Base-by-base conservation (phyloP, 2,113 vertebrate genomes). In the Odobenus rosmarus region DNA sequence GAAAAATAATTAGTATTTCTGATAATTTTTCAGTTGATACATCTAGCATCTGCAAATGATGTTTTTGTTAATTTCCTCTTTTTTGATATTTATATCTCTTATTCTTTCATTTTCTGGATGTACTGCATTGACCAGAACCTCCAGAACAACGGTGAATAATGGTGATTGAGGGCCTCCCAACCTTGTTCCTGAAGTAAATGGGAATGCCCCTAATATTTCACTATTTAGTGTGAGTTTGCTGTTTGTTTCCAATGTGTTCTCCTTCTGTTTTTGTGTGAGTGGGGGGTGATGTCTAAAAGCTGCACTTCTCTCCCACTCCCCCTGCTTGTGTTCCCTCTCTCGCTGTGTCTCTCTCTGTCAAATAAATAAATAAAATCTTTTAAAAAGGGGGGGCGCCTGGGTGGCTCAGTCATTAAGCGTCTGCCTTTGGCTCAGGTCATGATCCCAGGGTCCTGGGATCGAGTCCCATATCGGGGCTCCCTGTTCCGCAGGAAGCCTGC, bases 1-100 rank as follows among this genome's bases (percentile, higher is more conserved):
- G 26, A 81, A 82, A 90, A 62, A 26, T 86, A 64, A 81, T 94
- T 90, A 89, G 69, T 90, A 61, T 91, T 87, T 96, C 28, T 86
- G 79, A 86, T 80, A 85, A 23, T 74, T 81, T 93, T 94, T 94
- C 55, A 39, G 57, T 74, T 90, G 61, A 49, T 39, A 82, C 7
- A 46, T 46, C 46, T 46, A 46, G 46, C 46, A 81, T 87, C 46
- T 81, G 36, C 36, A 72, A 91, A 74, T 81, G 18, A 94, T 81
- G 24, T 28, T 82, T 83, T 83, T 39, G 9, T 3, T 5, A 53
- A 46, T 46, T 91, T 87, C 39, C 61, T 80, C 69, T 93, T 92
- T 85, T 71, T 33, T 3, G 71, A 39, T 90, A 71, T 86, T 64
- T 55, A 53, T 64, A 72, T 72, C 15, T 84, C 21, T 57, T 80